Conservation (phyloP, 2,113 vertebrate species). For the Ageneiosus marmoratus region DNA sequence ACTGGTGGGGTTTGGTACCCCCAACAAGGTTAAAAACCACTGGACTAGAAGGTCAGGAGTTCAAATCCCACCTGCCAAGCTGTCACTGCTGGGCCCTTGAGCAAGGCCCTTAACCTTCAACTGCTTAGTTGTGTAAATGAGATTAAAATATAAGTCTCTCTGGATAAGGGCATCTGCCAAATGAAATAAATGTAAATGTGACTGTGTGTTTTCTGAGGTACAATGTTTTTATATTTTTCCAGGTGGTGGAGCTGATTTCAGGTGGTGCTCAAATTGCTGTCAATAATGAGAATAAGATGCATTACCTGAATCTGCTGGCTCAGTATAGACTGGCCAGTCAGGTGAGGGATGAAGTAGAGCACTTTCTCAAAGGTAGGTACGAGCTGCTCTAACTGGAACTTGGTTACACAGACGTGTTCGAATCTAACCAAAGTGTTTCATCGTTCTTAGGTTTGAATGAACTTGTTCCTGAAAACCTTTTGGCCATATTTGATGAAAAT, state of each 20-base stretch:
- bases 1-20: too few relatives aligned
- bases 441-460: conserved; percentile 88
- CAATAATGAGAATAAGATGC: conserved; percentile 95
- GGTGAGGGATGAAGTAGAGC: conserved; percentile 95
- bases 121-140: too few relatives aligned
- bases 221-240: conserved; percentile 17
- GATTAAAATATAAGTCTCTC: too few relatives aligned
- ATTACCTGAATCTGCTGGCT: conserved; percentile 93
- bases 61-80: too few relatives aligned
- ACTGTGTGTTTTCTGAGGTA: not conserved
- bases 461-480: conserved; percentile 94
- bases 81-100: too few relatives aligned
- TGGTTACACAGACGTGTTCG: not conserved
- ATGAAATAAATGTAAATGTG: too few relatives aligned
- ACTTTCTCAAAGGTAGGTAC: conserved; percentile 99
- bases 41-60: too few relatives aligned
- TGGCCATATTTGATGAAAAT: conserved; percentile 99
- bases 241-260: conserved; percentile 92
- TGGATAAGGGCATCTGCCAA: too few relatives aligned
- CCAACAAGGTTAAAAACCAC: too few relatives aligned
- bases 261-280: conserved; percentile 92
- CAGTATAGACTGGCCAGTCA: conserved; percentile 94
- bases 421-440: conserved; percentile 43
- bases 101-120: too few relatives aligned
- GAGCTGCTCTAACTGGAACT: conserved; percentile 12